These are phyloP conservation scores for Megaceryle alcyon DNA, from an alignment of 2,797 vertebrate genomes.

Conservation along the genomic window DNA sequence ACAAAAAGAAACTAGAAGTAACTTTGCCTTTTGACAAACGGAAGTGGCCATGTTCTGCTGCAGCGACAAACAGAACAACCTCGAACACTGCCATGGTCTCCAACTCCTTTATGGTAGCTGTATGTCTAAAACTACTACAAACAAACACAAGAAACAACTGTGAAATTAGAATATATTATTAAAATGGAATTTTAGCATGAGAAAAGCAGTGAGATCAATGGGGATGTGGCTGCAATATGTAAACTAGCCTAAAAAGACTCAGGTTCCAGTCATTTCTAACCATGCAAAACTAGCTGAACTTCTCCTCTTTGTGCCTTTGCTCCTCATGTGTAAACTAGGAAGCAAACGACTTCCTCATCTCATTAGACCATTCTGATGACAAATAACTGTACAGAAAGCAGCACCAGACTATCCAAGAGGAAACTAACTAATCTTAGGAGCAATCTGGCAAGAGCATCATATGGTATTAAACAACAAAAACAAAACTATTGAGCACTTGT, in stretches of 20 bases:
- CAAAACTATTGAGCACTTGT: not conserved
- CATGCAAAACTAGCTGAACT: not conserved
- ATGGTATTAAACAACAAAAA: not conserved
- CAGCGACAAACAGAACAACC: not conserved
- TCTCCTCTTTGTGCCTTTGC: not conserved
- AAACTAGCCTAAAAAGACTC: constrained; percentile 11
- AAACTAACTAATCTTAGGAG: not conserved
- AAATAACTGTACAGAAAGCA: constrained; percentile 1
- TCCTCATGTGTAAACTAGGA: constrained; percentile 3
- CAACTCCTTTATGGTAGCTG: accelerated
- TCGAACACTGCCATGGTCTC: accelerated
- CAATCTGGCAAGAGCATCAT: not conserved
- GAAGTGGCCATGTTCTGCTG: not conserved
- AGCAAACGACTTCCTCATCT: constrained; percentile 49
- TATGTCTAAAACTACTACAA: not conserved
- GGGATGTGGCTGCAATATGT: not conserved
- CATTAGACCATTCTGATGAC: not conserved
- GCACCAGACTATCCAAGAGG: not conserved
- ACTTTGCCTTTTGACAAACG: not conserved
- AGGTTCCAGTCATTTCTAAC: constrained; percentile 9
- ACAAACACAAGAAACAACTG: not conserved
- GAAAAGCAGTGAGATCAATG: not conserved
- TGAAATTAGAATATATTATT: not conserved
- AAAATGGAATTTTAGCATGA: not conserved
- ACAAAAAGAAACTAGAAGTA: not conserved